Conservation (phyloP, 2,113 vertebrate genomes). For the Cricetomys ansorgei region DNA sequence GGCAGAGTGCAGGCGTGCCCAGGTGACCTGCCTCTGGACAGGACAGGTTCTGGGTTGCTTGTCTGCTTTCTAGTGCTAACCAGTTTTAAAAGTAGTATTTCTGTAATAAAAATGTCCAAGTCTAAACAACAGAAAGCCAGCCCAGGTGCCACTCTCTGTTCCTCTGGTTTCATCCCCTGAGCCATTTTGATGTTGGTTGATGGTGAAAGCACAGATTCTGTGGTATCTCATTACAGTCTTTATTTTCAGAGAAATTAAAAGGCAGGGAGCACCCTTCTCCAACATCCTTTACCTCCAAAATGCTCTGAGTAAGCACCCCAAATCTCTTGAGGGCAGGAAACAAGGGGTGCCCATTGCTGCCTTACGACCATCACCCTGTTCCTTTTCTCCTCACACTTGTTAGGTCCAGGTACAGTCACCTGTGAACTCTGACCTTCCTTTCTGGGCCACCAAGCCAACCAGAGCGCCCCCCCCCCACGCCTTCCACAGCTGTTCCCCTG, state of each 20-base stretch:
- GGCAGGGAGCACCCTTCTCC: not conserved
- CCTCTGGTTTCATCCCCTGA: not conserved
- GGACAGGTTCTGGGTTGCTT: not conserved
- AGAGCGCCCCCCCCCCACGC: too few species aligned
- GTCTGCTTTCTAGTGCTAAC: not conserved
- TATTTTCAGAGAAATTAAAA: not conserved
- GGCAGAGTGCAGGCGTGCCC: accelerated
- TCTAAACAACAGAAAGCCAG: not conserved
- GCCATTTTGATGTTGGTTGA: not conserved
- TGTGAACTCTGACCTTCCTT: not conserved
- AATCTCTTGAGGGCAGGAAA: too few species aligned
- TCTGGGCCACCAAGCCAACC: not conserved
- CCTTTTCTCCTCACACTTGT: not conserved
- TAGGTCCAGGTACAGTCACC: not conserved
- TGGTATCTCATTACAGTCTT: accelerated
- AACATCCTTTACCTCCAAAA: accelerated
- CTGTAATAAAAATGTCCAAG: not conserved
- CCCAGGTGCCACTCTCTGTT: not conserved
- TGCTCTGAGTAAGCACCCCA: not conserved
- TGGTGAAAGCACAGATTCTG: not conserved
- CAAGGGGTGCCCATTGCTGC: accelerated
- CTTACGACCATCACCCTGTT: accelerated
- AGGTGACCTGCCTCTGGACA: not conserved
- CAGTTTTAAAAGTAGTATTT: not conserved
- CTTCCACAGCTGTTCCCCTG: not conserved